These are phyloP conservation scores for Alosa alosa DNA, from an alignment of 2,113 vertebrate species.

Conservation along the genomic window DNA sequence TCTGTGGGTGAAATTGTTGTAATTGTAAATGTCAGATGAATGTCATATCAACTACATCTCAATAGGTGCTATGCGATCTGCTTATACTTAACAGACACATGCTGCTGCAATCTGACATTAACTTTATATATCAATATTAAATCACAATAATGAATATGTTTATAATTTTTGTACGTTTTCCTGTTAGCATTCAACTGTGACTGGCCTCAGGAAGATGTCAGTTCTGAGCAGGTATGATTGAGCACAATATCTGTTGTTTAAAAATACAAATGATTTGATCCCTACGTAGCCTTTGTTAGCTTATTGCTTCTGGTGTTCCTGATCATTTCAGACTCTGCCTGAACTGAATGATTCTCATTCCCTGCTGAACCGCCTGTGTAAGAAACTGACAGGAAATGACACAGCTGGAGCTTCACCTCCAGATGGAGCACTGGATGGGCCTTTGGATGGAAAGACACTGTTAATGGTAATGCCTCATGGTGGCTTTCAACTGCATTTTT, in stretches of 20 bases:
- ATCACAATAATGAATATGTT: background rate
- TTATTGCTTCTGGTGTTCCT: background rate
- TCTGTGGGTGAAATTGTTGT: background rate
- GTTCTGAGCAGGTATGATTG: background rate
- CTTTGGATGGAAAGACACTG: background rate
- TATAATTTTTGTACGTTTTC: background rate
- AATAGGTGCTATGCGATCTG: too few species aligned
- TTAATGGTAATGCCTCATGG: background rate
- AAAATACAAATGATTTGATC: background rate
- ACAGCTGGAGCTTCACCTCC: background rate
- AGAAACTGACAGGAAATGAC: background rate
- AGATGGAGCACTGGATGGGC: background rate
- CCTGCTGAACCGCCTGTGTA: background rate
- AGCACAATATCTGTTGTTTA: background rate
- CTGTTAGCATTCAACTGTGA: background rate
- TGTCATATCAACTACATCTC: background rate
- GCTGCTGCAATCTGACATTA: too few species aligned
- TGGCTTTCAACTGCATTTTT: background rate
- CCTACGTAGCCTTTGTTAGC: background rate
- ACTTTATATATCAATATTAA: background rate
- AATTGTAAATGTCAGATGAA: background rate
- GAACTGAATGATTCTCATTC: background rate
- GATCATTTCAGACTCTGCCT: constrained; percentile 2
- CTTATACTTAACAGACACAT: background rate
- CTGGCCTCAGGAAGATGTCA: background rate